Evolutionary conservation across 2,797 vertebrate species (phyloP).

Genomic region (Amblyopsis hoosieri): DNA sequence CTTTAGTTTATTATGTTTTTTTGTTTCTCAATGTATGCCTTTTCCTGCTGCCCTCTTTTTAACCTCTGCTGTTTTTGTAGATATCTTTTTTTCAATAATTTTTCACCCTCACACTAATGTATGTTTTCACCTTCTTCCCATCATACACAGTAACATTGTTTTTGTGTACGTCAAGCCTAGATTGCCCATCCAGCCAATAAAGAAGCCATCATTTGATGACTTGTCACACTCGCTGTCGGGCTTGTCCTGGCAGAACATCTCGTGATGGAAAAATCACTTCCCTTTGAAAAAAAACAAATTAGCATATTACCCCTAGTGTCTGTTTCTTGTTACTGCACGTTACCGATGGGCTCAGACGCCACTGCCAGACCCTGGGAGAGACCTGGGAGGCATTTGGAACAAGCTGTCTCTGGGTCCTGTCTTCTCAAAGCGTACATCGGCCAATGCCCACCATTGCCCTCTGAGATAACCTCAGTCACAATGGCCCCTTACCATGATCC

Average conservation of each 20-base stretch:
- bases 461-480: slow-evolving; percentile 10
- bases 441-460: slow-evolving; percentile 11
- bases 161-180: slow-evolving; percentile 27
- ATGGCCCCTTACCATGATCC: not conserved
- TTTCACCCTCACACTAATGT: slow-evolving; percentile 8
- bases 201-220: slow-evolving; percentile 10
- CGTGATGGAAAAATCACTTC: not conserved
- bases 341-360: slow-evolving; percentile 56
- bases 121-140: slow-evolving; percentile 6
- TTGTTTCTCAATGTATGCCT: not conserved
- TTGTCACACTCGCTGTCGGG: slow-evolving; percentile 7
- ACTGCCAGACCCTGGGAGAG: slow-evolving; percentile 41
- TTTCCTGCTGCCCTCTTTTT: not conserved
- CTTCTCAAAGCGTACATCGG: slow-evolving; percentile 22
- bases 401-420: slow-evolving; percentile 22
- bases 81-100: slow-evolving; percentile 13
- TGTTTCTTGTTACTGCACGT: slow-evolving; percentile 70
- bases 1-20: not conserved
- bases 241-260: not conserved
- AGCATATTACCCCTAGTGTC: slow-evolving; percentile 39
- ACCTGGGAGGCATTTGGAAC: slow-evolving; percentile 37
- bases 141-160: slow-evolving; percentile 12
- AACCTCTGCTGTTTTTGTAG: not conserved
- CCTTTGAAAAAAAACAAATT: slow-evolving; percentile 3
- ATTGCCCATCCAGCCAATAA: slow-evolving; percentile 24